Evolutionary conservation across 2,113 vertebrate species (phyloP), one percentile per base, ranked within the genome.

Genomic region (Orcinus orca): DNA sequence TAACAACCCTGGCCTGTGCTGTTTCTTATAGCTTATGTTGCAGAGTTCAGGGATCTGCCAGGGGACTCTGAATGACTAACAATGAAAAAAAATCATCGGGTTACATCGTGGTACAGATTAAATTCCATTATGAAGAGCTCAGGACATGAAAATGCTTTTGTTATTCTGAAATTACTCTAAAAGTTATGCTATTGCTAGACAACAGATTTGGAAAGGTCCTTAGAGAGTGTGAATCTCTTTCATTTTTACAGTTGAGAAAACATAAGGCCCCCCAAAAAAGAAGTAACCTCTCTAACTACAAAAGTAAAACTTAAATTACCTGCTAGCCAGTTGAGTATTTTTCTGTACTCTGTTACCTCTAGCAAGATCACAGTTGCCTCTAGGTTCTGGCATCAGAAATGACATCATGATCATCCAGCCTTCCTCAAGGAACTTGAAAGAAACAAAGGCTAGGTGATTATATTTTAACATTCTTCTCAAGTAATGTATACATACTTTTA

Each of bases 171-270:
- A 90, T 94, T 94, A 70, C 63, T 97, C 29, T 87, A 12, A 70
- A 68, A 88, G 50, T 92, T 31, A 88, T 83, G 77, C 62, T 83
- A 2, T 81, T 96, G 3, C 80, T 88, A 44, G 86, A 90, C 93
- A 68, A 71, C 68, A 73, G 44, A 77, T 11, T 68, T 76, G 63
- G 65, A 95, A 95, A 92, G 36, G 15, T 63, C 44, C 74, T 82
- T 79, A 4, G 21, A 91, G 31, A 82, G 41, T 38, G 2, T 82
- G 41, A 89, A 36, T 76, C 47, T 79, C 62, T 84, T 89, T 92
- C n/a, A 77, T 87, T 93, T 95, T 95, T 70, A 79, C 6, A 97
- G 50, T 65, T 93, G 85, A 65, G 41, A 87, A 96, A 93, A 87
- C 21, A 47, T 71, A 74, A 96, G 55, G 9, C n/a, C 15, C 26